Conservation (phyloP, 2,888 invertebrate species). For the Megastigmus dorsalis region DNA sequence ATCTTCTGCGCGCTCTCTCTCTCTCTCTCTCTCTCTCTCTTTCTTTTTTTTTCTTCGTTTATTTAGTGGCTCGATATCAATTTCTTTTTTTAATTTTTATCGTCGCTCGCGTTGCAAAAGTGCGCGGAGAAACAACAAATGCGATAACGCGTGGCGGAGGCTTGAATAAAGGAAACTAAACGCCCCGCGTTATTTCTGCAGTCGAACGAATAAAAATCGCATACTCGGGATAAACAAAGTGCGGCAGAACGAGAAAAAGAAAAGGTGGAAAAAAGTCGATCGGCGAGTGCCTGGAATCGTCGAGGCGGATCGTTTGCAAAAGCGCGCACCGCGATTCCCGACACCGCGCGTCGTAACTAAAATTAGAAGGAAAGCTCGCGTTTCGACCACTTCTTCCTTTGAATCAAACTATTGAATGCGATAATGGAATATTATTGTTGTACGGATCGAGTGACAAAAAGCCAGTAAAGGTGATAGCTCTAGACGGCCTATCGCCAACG, state of each 20-base stretch:
- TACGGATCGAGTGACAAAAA: conserved; percentile 59
- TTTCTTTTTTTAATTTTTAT: not conserved
- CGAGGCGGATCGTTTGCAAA: not conserved
- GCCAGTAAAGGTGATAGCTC: conserved; percentile 57
- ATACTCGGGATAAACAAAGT: not conserved
- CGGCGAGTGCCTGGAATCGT: too few relatives aligned
- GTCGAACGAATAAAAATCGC: too few relatives aligned
- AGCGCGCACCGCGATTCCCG: conserved; percentile 20
- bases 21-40: too few relatives aligned
- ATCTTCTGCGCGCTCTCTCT: too few relatives aligned
- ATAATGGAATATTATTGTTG: conserved; percentile 55
- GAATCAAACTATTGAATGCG: conserved; percentile 49
- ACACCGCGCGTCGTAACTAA: conserved; percentile 45
- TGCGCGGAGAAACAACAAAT: not conserved
- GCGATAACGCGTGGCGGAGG: too few relatives aligned
- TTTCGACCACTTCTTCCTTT: conserved; percentile 46
- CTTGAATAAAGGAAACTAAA: too few relatives aligned
- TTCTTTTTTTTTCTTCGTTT: too few relatives aligned
- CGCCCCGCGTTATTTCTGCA: too few relatives aligned
- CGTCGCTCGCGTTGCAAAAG: conserved; percentile 28
- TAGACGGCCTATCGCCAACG: conserved; percentile 66
- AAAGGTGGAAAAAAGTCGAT: not conserved
- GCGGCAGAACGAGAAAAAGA: not conserved
- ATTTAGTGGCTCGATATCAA: conserved; percentile 6
- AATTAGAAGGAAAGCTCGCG: conserved; percentile 55